Percentiles rank a stretch among this genome's conserved stretches.
phyloP scores from a whole-genome alignment of 2,888 invertebrate species.

The Norana najaformis region DNA sequence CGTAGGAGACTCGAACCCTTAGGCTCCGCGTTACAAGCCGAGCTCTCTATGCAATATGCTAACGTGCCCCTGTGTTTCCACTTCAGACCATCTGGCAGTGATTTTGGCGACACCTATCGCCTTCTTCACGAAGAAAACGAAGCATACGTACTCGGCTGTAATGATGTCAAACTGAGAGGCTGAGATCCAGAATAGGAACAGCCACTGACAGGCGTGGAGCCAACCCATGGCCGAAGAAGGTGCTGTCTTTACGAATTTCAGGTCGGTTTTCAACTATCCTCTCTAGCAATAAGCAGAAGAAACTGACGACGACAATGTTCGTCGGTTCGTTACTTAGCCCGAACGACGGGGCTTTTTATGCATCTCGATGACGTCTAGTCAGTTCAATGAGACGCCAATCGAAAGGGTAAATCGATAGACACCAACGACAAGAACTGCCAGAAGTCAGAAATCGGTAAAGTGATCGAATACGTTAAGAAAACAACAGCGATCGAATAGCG shows the following conservation, averaged over 20 bases:
- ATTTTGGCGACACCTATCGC: no score
- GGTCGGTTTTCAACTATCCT: background rate
- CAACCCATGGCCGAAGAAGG: conserved; percentile 1
- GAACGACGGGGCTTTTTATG: background rate
- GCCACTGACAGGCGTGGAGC: background rate
- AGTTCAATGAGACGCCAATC: background rate
- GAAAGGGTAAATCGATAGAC: background rate
- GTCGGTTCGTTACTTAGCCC: background rate
- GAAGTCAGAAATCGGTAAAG: background rate
- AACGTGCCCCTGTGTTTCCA: no score
- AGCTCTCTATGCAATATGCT: no score
- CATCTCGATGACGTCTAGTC: background rate
- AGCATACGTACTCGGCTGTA: background rate
- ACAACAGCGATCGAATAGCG: background rate
- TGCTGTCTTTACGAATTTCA: background rate
- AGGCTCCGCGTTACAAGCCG: no score
- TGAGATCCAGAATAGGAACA: background rate
- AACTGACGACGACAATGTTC: background rate
- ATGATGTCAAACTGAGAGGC: background rate
- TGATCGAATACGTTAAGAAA: conserved; percentile 3
- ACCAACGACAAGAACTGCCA: background rate
- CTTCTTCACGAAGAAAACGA: no score
- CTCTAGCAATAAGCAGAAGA: background rate
- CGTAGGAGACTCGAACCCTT: no score
- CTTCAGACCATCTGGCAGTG: no score